Base-by-base conservation (phyloP, 2,797 vertebrate genomes). In the Smutsia temminckii region DNA sequence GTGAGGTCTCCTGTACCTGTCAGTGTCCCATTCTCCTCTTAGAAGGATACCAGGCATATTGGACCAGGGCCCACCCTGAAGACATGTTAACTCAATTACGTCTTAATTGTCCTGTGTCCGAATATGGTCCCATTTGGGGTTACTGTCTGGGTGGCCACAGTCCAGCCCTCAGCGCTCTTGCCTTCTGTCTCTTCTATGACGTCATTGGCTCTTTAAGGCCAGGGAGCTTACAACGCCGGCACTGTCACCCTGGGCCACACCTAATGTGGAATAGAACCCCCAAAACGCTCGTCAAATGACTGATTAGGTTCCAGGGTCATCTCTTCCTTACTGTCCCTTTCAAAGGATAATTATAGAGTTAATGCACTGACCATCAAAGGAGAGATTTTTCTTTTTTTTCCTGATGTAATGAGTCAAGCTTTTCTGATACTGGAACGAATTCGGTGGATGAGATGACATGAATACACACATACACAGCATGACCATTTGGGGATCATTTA, bases 371-470 rank as follows among this genome's bases (percentile, higher is more conserved):
- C 51, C 37, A 74, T 92, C 21, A 27, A 77, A 89, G 74, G 57
- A 55, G n/a, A 9, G 2, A 8, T 8, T 66, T 46, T 69, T 53
- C 12, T 74, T 81, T n/a, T 37, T 21, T 17, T 8, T 3, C 23
- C 27, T 83, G 49, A 95, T 49, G 18, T 53, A 84, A 72, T n/a
- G 74, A 61, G 74, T 87, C 27, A 37, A 4, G 46, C 9, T 63
- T 95, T 74, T 81, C 77, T 92, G 89, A 72, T 27, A 57, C 69
- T 93, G 59, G 34, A 80, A 89, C 51, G 53, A 61, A 84, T 93
- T 57, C 61, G 78, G 42, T 49, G 21, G 74, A 21, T 29, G 25
- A 95, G 51, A 78, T 21, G 64, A 4, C n/a, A 18, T n/a, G 63
- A 46, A 25, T 29, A 53, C n/a, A 55, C 21, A 49, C 27, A 71